Evolutionary conservation across 2,113 vertebrate genomes (phyloP), one percentile per base, ranked within the genome.

Genomic region (Clupea harengus): DNA sequence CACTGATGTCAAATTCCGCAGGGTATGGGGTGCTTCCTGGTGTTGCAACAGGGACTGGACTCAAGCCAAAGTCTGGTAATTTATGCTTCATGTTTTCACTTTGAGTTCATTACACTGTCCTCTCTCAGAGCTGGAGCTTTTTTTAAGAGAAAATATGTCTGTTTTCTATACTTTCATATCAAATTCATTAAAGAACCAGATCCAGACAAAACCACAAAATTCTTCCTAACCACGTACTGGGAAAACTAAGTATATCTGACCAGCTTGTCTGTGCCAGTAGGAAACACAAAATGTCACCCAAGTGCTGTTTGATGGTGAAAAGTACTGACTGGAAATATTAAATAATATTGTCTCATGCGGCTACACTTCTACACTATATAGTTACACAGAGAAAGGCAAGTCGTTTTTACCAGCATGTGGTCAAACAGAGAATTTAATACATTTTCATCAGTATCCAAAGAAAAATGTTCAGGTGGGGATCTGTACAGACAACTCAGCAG

Each of bases 21-120:
- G 97, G 96, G 47, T 97, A 96, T 0, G 98, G 98, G 20, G 96
- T 99, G 86, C 94, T 99, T 87, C 98, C 98, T 0, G 98, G 98
- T 0, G 97, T 99, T 1, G 95, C 98, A 82, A 98, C 96, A 9
- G 98, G 98, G 85, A 93, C 89, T 17, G 96, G 96, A 88, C 95
- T 99, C 81, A 98, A 95, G 92, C 90, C 95, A 0, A 99, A 99
- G 95, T 94, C 84, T 89, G 88, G 95, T 95, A 90, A 90, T 75
- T 39, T 25, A n/a, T 75, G 28, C 67, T 39, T 75, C 10, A 39
- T 32, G 0, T 39, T 75, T 32, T 32, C 25, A 11, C 4, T 39
- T 39, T 39, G 39, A 39, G 39, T 39, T 39, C 39, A 39, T 39
- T 1, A 39, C 39, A 39, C 39, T 39, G 39, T 39, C 39, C 1